Conservation (phyloP, 2,888 invertebrate genomes). For the Rambutsinella grinnellia region DNA sequence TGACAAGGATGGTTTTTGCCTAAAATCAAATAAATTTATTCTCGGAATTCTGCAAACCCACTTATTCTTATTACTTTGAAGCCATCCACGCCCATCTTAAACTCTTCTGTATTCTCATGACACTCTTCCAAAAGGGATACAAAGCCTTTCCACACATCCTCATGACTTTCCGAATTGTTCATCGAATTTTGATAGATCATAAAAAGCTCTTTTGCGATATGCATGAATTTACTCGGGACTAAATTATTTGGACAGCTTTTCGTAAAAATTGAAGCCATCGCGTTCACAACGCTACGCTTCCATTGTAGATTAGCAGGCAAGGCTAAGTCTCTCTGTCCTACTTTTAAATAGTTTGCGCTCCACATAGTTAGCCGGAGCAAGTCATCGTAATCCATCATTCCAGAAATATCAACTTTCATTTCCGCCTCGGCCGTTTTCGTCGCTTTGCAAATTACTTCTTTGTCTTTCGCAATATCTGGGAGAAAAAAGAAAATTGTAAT, state of each 20-base stretch:
- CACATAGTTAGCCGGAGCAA: conserved; percentile 31
- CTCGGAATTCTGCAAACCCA: too few species aligned
- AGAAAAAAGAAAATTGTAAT: too few species aligned
- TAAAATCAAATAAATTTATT: too few species aligned
- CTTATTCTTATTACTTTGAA: conserved; percentile 12
- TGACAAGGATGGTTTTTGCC: background rate
- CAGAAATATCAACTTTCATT: conserved; percentile 20
- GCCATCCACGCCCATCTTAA: conserved; percentile 7
- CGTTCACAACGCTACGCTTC: conserved; percentile 22
- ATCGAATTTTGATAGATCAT: conserved; percentile 50
- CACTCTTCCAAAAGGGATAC: conserved; percentile 16
- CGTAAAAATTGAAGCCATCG: conserved; percentile 21
- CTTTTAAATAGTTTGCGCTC: conserved; percentile 30
- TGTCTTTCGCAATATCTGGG: conserved; percentile 26
- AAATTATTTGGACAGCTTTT: conserved; percentile 19
- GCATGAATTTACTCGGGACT: conserved; percentile 28
- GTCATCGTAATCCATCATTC: conserved; percentile 45
- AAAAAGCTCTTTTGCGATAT: conserved; percentile 27
- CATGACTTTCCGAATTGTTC: background rate
- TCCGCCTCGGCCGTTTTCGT: conserved; percentile 1
- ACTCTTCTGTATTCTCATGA: background rate
- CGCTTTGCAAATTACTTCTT: conserved; percentile 31
- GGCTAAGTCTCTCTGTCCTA: conserved; percentile 1
- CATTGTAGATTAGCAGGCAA: conserved; percentile 34
- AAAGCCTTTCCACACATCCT: conserved; percentile 13